phyloP scores from a whole-genome alignment of 2,888 invertebrate genomes.

The Zhengitettix transpicula region DNA sequence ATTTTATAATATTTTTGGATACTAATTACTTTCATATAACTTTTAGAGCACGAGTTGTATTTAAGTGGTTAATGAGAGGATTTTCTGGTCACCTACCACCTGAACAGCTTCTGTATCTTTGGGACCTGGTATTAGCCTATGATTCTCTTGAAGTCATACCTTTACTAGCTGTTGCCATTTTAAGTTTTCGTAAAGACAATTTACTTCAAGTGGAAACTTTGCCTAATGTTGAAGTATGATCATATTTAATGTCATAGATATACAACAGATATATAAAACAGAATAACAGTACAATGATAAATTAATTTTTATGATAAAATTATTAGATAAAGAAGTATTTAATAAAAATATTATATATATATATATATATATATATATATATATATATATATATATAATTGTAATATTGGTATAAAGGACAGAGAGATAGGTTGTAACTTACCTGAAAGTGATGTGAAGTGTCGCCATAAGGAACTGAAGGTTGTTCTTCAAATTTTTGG shows the following conservation, averaged over 20 bases:
- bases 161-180: conserved; percentile 65
- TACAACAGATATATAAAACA: neutral
- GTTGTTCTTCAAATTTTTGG: too few species aligned
- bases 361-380: neutral
- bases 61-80: conserved; percentile 92
- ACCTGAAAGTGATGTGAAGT: too few species aligned
- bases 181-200: conserved; percentile 75
- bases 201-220: conserved; percentile 55
- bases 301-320: neutral
- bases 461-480: too few species aligned
- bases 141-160: conserved; percentile 83
- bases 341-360: neutral
- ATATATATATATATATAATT: too few species aligned
- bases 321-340: too few species aligned
- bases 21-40: conserved; percentile 1
- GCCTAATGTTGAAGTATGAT: conserved; percentile 52
- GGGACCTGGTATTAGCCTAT: conserved; percentile 86
- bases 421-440: too few species aligned
- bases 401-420: too few species aligned
- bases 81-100: conserved; percentile 90
- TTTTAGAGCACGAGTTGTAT: conserved; percentile 68
- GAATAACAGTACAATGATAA: neutral
- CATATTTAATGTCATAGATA: neutral
- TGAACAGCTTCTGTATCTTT: conserved; percentile 76
- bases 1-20: neutral